These are phyloP conservation scores for Myotis pilosus DNA, from an alignment of 2,797 vertebrate species.

Conservation along the genomic window DNA sequence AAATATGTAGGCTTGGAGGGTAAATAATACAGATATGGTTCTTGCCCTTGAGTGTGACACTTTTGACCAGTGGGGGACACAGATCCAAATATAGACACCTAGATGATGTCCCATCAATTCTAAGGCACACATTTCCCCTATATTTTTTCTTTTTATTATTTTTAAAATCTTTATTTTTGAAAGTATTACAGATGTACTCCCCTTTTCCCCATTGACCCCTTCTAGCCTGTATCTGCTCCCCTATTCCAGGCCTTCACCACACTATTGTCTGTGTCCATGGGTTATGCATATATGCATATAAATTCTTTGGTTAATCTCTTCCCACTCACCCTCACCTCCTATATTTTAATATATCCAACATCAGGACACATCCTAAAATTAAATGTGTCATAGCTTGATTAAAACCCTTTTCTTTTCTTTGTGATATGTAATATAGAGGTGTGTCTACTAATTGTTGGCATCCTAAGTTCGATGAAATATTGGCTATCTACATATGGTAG, in stretches of 20 bases:
- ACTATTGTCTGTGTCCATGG: too few relatives aligned
- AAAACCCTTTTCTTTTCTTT: background rate
- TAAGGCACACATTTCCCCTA: background rate
- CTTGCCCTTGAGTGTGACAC: background rate
- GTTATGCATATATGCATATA: too few relatives aligned
- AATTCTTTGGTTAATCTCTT: too few relatives aligned
- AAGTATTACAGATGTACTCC: too few relatives aligned
- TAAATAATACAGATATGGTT: background rate
- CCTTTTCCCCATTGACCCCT: too few relatives aligned
- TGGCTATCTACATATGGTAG: background rate
- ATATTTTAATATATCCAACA: background rate
- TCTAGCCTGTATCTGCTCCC: too few relatives aligned
- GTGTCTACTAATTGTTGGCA: background rate
- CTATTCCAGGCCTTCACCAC: too few relatives aligned
- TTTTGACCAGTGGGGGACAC: background rate
- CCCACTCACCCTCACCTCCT: too few relatives aligned
- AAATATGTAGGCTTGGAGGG: background rate
- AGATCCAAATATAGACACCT: background rate
- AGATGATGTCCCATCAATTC: background rate
- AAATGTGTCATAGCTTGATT: background rate
- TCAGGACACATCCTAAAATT: slow-evolving; percentile 17
- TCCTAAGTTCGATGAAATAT: background rate
- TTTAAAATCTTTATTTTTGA: too few relatives aligned
- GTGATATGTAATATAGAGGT: background rate
- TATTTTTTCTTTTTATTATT: too few relatives aligned